phyloP scores from a whole-genome alignment of 2,113 vertebrate species.

The Ammodytes dubius region DNA sequence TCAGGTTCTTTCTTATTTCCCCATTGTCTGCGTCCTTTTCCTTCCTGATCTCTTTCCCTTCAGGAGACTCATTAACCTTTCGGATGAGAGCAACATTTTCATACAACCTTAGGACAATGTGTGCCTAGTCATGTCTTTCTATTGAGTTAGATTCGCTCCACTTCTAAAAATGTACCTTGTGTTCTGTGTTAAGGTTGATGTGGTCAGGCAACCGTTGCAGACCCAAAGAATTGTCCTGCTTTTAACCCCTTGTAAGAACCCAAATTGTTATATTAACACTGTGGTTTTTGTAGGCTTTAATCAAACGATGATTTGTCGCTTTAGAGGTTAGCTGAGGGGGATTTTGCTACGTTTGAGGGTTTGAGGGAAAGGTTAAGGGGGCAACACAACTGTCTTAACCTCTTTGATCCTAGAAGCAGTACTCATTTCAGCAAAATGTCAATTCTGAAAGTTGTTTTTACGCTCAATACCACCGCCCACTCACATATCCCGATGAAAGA shows the following conservation, averaged over 20 bases:
- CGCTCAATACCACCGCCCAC: not conserved
- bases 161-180: not conserved
- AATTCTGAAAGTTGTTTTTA: slow-evolving; percentile 4
- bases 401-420: not conserved
- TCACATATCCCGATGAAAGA: not conserved
- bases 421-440: not conserved
- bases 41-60: too few relatives aligned
- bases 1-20: not conserved
- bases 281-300: not conserved
- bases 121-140: too few relatives aligned
- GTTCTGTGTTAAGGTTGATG: not conserved
- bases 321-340: not conserved
- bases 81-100: too few relatives aligned
- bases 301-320: not conserved
- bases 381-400: not conserved
- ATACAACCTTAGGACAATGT: too few relatives aligned
- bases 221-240: not conserved
- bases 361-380: too few relatives aligned
- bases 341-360: not conserved
- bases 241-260: not conserved
- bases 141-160: not conserved
- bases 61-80: too few relatives aligned
- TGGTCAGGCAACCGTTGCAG: not conserved
- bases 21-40: too few relatives aligned
- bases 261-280: not conserved